These are phyloP conservation scores for Limosa lapponica DNA, from an alignment of 2,797 vertebrate genomes.

Conservation along the genomic window DNA sequence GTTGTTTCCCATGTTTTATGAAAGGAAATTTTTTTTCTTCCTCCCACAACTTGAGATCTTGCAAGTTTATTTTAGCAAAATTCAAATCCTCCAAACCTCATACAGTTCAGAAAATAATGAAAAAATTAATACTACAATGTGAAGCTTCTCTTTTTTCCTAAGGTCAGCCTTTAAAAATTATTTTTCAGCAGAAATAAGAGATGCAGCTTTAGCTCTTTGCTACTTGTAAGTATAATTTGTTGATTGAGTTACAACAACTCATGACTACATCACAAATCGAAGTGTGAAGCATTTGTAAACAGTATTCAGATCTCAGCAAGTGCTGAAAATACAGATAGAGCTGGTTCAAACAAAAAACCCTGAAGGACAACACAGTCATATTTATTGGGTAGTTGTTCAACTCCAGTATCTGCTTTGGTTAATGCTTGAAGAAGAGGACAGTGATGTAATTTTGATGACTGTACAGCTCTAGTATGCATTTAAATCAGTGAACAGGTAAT, in stretches of 20 bases:
- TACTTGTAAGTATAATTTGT: neutral
- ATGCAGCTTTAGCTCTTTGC: neutral
- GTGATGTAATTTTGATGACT: neutral
- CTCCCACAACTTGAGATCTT: neutral
- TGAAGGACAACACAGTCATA: neutral
- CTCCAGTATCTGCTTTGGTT: neutral
- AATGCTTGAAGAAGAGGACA: neutral
- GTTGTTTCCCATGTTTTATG: neutral
- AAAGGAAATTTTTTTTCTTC: neutral
- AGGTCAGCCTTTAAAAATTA: neutral
- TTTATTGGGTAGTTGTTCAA: neutral
- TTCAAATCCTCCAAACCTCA: neutral
- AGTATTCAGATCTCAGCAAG: neutral
- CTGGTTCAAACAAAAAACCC: neutral
- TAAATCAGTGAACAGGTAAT: neutral
- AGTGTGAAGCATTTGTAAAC: neutral
- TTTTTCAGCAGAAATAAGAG: neutral
- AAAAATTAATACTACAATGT: neutral
- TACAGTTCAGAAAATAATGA: neutral
- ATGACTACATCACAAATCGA: neutral
- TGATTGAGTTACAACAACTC: neutral
- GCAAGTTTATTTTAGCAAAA: neutral
- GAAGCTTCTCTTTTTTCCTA: neutral
- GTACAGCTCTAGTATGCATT: neutral
- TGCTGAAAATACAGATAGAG: neutral